A percentile compares a stretch with the other conserved stretches of the same genome.
Conservation (phyloP, 2,797 vertebrate species). For the Setipinna tenuifilis region DNA sequence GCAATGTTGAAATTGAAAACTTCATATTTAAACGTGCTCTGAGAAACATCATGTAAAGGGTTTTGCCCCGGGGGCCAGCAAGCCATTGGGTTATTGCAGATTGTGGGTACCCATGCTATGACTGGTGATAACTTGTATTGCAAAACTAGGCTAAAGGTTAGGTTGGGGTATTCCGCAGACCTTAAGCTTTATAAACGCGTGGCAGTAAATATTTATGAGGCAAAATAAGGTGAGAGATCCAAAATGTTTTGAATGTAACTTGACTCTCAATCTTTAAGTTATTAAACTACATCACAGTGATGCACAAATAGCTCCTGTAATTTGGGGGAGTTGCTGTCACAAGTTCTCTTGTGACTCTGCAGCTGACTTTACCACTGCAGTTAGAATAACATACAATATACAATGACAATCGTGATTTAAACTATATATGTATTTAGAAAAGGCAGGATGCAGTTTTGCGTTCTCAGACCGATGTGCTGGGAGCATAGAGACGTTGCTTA, state of each 20-base stretch:
- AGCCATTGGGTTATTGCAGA: not conserved
- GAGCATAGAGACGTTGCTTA: not conserved
- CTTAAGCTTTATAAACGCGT: not conserved
- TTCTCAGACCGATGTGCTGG: not conserved
- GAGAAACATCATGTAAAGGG: too few species aligned
- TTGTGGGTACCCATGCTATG: not conserved
- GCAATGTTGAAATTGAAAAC: too few species aligned
- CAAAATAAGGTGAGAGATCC: not conserved
- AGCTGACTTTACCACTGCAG: too few species aligned
- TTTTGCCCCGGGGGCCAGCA: too few species aligned
- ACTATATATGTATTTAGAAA: not conserved
- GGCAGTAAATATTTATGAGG: not conserved
- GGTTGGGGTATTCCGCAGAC: not conserved
- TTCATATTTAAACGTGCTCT: too few species aligned
- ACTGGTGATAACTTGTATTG: not conserved
- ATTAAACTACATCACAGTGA: not conserved
- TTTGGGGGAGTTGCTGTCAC: not conserved
- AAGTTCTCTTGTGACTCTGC: too few species aligned
- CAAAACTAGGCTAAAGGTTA: conserved; percentile 48
- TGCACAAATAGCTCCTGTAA: not conserved
- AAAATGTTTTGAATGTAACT: not conserved
- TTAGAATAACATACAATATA: too few species aligned
- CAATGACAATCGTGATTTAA: not conserved
- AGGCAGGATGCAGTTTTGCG: not conserved
- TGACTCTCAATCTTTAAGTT: not conserved